Evolutionary conservation across 2,113 vertebrate genomes (phyloP).

Genomic region (Pseudolaguvia tuberculata): DNA sequence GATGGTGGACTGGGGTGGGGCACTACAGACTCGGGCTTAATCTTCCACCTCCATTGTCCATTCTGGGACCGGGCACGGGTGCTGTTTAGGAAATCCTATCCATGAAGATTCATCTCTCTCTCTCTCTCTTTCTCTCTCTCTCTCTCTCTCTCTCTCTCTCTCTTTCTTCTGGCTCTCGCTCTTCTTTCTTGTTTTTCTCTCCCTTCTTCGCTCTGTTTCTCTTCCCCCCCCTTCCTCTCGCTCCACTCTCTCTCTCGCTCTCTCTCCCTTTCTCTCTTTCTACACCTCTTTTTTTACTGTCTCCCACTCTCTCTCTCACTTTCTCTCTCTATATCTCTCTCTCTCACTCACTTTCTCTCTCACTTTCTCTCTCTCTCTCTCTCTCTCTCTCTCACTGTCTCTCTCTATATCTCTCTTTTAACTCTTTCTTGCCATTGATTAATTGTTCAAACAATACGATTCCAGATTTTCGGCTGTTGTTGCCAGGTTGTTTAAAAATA

Average conservation of each 20-base stretch:
- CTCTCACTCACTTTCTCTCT: background rate
- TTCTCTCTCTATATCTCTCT: background rate
- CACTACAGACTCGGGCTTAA: conserved; percentile 14
- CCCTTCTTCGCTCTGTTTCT: background rate
- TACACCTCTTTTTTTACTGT: background rate
- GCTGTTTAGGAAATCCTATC: background rate
- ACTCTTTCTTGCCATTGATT: background rate
- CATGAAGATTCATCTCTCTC: conserved; percentile 9
- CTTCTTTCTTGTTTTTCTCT: background rate
- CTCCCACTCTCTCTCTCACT: too few species aligned
- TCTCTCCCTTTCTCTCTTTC: background rate
- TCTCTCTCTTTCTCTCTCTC: background rate
- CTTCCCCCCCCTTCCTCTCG: background rate
- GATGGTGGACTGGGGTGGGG: too few species aligned
- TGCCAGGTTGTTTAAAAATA: conserved; percentile 11
- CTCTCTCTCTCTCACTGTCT: background rate
- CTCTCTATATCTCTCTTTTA: background rate
- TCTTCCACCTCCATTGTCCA: background rate
- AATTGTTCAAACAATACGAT: background rate
- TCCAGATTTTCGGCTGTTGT: background rate
- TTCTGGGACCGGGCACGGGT: background rate
- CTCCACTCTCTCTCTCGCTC: background rate
- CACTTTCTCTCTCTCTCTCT: background rate
- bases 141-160: background rate
- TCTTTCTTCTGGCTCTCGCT: background rate